Evolutionary conservation across 1,140 invertebrate species (phyloP).

Genomic region (Lasaia peninsularis): DNA sequence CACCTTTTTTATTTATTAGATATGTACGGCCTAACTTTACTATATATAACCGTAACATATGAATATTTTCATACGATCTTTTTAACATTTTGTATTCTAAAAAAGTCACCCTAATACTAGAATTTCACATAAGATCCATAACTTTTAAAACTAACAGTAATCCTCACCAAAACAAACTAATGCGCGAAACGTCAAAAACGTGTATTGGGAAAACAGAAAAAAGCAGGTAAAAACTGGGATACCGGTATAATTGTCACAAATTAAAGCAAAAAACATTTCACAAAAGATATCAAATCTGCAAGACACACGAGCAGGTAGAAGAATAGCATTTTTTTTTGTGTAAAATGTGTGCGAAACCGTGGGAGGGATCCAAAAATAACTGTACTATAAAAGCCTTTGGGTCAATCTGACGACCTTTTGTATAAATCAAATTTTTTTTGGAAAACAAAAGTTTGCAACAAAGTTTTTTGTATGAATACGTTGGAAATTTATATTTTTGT

Average conservation of each 20-base stretch:
- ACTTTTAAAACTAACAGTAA: constrained; percentile 43
- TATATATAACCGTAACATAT: no score
- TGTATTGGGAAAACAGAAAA: constrained; percentile 48
- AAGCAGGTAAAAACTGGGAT: constrained; percentile 75
- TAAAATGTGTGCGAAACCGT: constrained; percentile 69
- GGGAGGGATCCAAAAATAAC: constrained; percentile 64
- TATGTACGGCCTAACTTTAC: no score
- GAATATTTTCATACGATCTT: not conserved
- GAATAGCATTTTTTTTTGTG: constrained; percentile 59
- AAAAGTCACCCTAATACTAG: not conserved
- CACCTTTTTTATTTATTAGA: no score
- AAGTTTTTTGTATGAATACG: no score
- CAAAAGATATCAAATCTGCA: constrained; percentile 77
- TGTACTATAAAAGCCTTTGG: constrained; percentile 46
- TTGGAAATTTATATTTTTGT: no score
- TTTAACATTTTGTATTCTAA: not conserved
- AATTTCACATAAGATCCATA: constrained; percentile 22
- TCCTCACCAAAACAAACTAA: constrained; percentile 58
- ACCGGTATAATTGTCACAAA: constrained; percentile 77
- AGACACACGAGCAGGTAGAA: constrained; percentile 76
- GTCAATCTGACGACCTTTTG: constrained; percentile 29
- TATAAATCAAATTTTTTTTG: constrained; percentile 37
- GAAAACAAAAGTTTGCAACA: not conserved
- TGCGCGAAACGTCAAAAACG: constrained; percentile 56
- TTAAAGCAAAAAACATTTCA: constrained; percentile 71